These are phyloP conservation scores for Urocyon cinereoargenteus DNA, from an alignment of 2,797 vertebrate species.

Conservation along the genomic window DNA sequence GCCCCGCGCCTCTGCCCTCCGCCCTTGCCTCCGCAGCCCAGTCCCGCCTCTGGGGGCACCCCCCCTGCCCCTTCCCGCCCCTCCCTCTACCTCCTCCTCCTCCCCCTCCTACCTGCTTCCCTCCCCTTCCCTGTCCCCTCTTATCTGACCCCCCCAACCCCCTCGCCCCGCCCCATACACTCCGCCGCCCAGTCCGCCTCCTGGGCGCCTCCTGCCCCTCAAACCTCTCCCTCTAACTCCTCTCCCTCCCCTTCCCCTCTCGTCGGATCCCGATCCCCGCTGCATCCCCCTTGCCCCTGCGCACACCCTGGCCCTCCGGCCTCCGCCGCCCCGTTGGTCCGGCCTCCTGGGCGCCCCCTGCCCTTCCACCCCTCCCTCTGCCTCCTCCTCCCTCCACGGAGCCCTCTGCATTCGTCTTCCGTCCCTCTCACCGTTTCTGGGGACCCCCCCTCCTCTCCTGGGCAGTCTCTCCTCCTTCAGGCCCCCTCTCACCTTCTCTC, in stretches of 20 bases:
- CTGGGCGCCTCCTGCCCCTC: neutral
- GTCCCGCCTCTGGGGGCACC: neutral
- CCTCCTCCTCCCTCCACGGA: neutral
- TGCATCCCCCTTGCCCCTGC: neutral
- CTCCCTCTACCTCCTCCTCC: too few species aligned
- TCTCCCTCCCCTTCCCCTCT: neutral
- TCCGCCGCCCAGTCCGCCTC: neutral
- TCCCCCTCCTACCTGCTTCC: too few species aligned
- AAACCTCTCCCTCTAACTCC: neutral
- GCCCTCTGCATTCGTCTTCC: neutral
- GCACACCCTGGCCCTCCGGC: neutral
- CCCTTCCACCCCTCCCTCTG: too few species aligned
- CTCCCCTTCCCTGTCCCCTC: neutral
- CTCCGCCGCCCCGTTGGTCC: neutral
- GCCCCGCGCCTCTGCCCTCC: too few species aligned
- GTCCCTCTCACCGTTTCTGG: neutral
- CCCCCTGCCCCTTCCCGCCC: too few species aligned
- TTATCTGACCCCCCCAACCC: neutral
- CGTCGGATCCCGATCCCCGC: neutral
- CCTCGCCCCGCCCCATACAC: neutral
- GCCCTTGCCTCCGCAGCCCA: too few species aligned
- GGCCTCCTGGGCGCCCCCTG: too few species aligned
- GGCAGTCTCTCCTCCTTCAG: neutral
- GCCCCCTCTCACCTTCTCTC: neutral
- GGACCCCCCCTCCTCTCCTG: neutral